These are phyloP conservation scores for Caenorhabditis angaria DNA, from an alignment of 2,888 invertebrate species.

Conservation along the genomic window DNA sequence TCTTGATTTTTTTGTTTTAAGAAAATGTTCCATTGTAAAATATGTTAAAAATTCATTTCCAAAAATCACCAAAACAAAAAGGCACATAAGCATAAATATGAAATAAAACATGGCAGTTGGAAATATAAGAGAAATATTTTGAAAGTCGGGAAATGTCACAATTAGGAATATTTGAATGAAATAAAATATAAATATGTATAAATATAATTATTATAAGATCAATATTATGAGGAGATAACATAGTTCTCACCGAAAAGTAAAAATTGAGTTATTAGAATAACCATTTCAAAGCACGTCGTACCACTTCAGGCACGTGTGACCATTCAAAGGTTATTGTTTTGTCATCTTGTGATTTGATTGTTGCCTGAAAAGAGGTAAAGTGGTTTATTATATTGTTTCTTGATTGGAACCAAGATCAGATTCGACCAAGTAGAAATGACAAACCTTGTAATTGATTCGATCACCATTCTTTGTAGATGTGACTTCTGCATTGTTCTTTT, in stretches of 20 bases:
- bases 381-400: not conserved
- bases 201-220: slow-evolving; percentile 6
- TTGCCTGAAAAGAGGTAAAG: slow-evolving; percentile 45
- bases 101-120: not conserved
- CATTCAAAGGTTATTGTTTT: slow-evolving; percentile 64
- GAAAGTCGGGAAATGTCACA: slow-evolving; percentile 1
- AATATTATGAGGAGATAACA: slow-evolving; percentile 32
- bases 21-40: slow-evolving; percentile 5
- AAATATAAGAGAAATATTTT: slow-evolving; percentile 2
- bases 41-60: slow-evolving; percentile 8
- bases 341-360: slow-evolving; percentile 57
- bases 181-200: not conserved
- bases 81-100: not conserved
- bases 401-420: too few species aligned
- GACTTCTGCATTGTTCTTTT: slow-evolving; percentile 36
- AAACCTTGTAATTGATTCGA: slow-evolving; percentile 45
- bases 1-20: not conserved
- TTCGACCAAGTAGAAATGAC: too few species aligned
- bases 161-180: not conserved
- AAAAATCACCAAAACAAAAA: slow-evolving; percentile 6
- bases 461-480: slow-evolving; percentile 22
- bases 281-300: slow-evolving; percentile 63
- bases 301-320: slow-evolving; percentile 60
- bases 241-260: slow-evolving; percentile 32
- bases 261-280: slow-evolving; percentile 50